Evolutionary conservation across 2,797 vertebrate genomes (phyloP), one percentile per base, ranked within the genome.

Genomic region (Chelon auratus): DNA sequence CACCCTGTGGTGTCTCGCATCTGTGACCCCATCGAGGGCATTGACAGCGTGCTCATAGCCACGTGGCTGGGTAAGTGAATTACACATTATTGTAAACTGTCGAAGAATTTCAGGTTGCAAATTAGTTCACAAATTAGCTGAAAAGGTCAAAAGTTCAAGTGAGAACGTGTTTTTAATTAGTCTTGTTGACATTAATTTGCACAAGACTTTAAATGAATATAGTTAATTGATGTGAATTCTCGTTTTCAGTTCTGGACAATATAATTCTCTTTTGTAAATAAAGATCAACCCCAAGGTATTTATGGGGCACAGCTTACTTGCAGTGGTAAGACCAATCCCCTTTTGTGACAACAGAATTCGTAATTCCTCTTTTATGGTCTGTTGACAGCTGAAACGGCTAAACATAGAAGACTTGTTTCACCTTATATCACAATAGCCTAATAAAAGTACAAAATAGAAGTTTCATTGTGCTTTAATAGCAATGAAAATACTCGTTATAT

Each of bases 1-100:
- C 97, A 99, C 84, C 98, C 98, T 1, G 98, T 99, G 39, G 97
- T 99, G 88, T 95, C 96, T 88, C 95, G 97, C 48, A 99, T 99
- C 86, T 99, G 98, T 83, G 97, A 98, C 42, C 98, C 98, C 60
- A 98, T 99, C 66, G 97, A 98, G 26, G 98, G 98, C 85, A 97
- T 99, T 50, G 97, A 99, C 73, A 86, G 94, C 30, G 93, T 96
- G 33, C 96, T 99, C 84, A 96, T 99, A 87, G 98, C 98, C 78
- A 92, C 95, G 0, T 99, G 97, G 97, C 93, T 99, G 75, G 98
- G 98, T 99, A 87, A 93, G 95, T 40, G 36, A 33, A 60, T 33
- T 40, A 89, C 37, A 40, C 43, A 17, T 24, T 48, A 8, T 18
- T 1, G 22, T n/a, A 18, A 42, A 70, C 33, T 26, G 24, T 55